Percentiles rank a stretch among this genome's conserved stretches.
Evolutionary conservation across 1,140 invertebrate genomes (phyloP).

Genomic region (Meloidogyne exigua): DNA sequence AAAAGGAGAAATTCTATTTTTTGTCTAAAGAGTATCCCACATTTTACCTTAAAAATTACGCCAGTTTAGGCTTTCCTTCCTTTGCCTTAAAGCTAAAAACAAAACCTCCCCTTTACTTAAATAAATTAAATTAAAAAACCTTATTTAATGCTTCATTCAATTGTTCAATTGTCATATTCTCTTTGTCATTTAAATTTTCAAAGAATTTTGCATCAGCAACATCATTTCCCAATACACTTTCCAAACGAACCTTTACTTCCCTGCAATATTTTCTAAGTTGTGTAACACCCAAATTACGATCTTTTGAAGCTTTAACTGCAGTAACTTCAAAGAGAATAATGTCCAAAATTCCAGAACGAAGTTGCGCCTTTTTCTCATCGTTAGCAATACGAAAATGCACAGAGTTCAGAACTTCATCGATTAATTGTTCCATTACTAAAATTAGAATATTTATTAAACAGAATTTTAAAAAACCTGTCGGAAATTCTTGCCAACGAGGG

Average conservation of each 20-base stretch:
- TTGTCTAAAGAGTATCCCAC: no score
- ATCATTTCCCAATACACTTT: not conserved
- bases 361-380: not conserved
- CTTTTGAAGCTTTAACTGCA: not conserved
- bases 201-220: not conserved
- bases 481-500: not conserved
- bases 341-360: not conserved
- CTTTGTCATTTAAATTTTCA: not conserved
- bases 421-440: not conserved
- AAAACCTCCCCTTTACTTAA: no score
- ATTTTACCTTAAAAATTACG: no score
- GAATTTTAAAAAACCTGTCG: not conserved
- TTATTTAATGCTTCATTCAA: not conserved
- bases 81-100: no score
- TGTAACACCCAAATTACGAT: constrained; percentile 1
- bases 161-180: not conserved
- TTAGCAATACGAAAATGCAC: not conserved
- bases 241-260: not conserved
- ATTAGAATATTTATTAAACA: no score
- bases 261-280: not conserved
- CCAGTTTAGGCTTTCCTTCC: no score
- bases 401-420: not conserved
- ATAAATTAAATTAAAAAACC: not conserved
- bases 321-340: not conserved
- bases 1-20: no score